A percentile compares a stretch with the other conserved stretches of the same genome.
These are phyloP conservation scores for Seriola aureovittata DNA, from an alignment of 2,113 vertebrate species.

Conservation along the genomic window DNA sequence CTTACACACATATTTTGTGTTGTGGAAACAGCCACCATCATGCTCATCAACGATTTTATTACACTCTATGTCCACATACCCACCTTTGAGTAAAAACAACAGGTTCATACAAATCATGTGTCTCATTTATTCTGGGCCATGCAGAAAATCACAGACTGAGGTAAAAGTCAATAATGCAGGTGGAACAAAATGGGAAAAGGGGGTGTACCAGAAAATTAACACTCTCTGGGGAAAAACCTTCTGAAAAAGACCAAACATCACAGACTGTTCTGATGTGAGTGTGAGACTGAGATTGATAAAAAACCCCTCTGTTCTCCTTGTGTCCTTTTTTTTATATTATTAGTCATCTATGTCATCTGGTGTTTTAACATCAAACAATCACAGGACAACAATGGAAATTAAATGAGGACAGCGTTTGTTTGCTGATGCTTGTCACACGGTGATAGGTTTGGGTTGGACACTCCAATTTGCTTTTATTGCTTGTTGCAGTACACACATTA, in stretches of 20 bases:
- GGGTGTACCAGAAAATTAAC: neutral
- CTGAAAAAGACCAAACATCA: neutral
- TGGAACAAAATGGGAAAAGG: neutral
- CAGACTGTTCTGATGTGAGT: neutral
- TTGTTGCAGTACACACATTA: slow-evolving; percentile 12
- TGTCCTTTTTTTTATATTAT: neutral
- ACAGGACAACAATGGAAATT: slow-evolving; percentile 20
- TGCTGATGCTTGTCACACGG: slow-evolving; percentile 33
- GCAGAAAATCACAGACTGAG: neutral
- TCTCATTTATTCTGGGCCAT: neutral
- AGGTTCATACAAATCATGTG: neutral
- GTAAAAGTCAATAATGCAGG: neutral
- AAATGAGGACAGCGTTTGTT: slow-evolving; percentile 30
- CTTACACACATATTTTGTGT: neutral
- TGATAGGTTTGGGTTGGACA: slow-evolving; percentile 18
- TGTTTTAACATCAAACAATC: slow-evolving; percentile 15
- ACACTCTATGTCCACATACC: neutral
- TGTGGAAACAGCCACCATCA: neutral
- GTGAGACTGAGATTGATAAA: neutral
- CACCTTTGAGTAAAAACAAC: neutral
- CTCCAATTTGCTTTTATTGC: slow-evolving; percentile 55
- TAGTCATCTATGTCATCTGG: slow-evolving; percentile 4
- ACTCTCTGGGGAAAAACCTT: neutral
- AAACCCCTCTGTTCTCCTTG: neutral
- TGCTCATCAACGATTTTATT: neutral